phyloP scores from a whole-genome alignment of 1,140 invertebrate genomes.

The Drosophila parvula region DNA sequence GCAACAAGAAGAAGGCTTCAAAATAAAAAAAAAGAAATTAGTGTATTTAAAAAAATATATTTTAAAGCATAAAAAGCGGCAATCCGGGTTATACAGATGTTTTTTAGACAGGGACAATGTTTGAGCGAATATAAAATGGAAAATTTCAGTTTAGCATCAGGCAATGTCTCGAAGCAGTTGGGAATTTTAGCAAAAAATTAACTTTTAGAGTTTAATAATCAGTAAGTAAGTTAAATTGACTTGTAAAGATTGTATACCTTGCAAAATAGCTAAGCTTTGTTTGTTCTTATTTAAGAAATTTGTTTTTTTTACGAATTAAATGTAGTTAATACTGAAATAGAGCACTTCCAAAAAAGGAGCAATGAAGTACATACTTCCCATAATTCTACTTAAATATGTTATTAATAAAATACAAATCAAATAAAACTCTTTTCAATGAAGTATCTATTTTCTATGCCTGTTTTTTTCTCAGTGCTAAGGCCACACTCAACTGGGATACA shows the following conservation, averaged over 20 bases:
- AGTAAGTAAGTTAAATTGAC: neutral
- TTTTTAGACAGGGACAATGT: no score
- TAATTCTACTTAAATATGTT: no score
- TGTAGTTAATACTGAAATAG: no score
- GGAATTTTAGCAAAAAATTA: neutral
- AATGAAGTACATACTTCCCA: no score
- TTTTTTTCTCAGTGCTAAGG: neutral
- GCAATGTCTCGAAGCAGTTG: neutral
- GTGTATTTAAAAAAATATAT: neutral
- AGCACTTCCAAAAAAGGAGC: no score
- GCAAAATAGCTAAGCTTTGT: neutral
- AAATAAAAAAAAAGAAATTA: neutral
- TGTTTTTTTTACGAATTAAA: no score
- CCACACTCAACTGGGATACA: neutral
- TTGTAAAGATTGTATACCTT: neutral
- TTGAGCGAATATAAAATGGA: no score
- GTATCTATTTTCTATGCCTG: neutral
- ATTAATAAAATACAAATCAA: neutral
- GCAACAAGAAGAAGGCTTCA: neutral
- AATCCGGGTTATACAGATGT: no score
- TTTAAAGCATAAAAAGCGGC: no score
- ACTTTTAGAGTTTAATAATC: neutral
- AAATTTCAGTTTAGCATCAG: neutral
- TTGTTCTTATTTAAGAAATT: neutral
- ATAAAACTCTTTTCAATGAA: rapidly evolving